Evolutionary conservation across 2,888 invertebrate genomes (phyloP).

Genomic region (Hyles lineata): DNA sequence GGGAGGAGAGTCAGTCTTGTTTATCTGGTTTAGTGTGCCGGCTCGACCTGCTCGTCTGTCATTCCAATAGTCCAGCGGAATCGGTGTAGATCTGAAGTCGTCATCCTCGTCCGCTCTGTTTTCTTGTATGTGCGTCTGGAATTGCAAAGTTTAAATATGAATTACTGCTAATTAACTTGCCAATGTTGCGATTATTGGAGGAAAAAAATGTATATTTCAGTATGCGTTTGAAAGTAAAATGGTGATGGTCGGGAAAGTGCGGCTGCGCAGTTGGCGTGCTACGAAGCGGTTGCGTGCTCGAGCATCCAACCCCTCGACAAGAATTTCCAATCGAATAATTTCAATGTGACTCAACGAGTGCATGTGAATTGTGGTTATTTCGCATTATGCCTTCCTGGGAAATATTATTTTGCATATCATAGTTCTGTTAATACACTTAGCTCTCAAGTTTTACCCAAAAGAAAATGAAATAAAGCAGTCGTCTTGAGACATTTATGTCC

Average conservation of each 20-base stretch:
- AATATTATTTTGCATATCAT: neutral
- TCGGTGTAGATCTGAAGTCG: conserved; percentile 76
- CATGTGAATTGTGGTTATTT: conserved; percentile 14
- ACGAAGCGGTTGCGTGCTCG: conserved; percentile 64
- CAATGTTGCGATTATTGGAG: conserved; percentile 44
- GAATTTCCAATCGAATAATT: conserved; percentile 75
- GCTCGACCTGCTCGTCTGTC: conserved; percentile 51
- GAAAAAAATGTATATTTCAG: conserved; percentile 65
- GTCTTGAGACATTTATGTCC: too few relatives aligned
- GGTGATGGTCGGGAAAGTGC: conserved; percentile 73
- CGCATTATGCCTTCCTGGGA: conserved; percentile 23
- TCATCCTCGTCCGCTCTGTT: conserved; percentile 57
- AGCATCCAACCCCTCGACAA: conserved; percentile 56
- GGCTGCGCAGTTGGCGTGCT: conserved; percentile 60
- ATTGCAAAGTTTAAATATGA: conserved; percentile 41
- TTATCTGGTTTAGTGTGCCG: conserved; percentile 61
- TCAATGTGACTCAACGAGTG: conserved; percentile 52
- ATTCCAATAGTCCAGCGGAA: conserved; percentile 72
- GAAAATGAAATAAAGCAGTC: neutral
- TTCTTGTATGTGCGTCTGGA: conserved; percentile 68
- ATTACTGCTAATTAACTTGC: conserved; percentile 42
- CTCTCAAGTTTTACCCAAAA: neutral
- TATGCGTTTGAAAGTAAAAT: conserved; percentile 84
- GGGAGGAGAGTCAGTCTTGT: conserved; percentile 53
- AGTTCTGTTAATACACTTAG: neutral